A percentile compares a stretch with the other conserved stretches of the same genome.
phyloP scores from a whole-genome alignment of 1,140 invertebrate genomes.

The Oryzaephilus surinamensis region DNA sequence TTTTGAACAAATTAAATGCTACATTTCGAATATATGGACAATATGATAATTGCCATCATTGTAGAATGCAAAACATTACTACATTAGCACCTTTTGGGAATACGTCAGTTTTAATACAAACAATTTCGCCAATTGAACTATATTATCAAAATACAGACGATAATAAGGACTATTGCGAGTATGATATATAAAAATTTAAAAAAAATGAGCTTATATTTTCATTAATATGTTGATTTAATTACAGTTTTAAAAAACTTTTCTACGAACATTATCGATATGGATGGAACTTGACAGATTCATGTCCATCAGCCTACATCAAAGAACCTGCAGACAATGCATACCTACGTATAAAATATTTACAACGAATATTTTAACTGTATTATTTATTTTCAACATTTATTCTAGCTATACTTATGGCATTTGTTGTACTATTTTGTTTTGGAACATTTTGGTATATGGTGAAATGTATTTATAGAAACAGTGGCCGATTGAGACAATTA shows the following conservation, averaged over 20 bases:
- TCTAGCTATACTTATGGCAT: slow-evolving; percentile 40
- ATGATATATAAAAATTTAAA: slow-evolving; percentile 21
- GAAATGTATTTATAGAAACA: slow-evolving; percentile 34
- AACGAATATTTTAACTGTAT: slow-evolving; percentile 12
- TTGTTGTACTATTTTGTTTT: slow-evolving; percentile 36
- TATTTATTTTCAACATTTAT: no score
- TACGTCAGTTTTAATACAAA: slow-evolving; percentile 36
- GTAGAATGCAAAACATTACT: slow-evolving; percentile 32
- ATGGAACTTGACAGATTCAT: slow-evolving; percentile 41
- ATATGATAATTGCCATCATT: slow-evolving; percentile 38
- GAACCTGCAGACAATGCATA: slow-evolving; percentile 39
- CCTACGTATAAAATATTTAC: slow-evolving; percentile 33
- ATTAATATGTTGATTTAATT: slow-evolving; percentile 28
- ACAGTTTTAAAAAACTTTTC: slow-evolving; percentile 27
- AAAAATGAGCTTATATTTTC: slow-evolving; percentile 5
- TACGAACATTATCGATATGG: slow-evolving; percentile 43
- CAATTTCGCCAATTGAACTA: slow-evolving; percentile 39
- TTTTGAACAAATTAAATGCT: slow-evolving; percentile 33
- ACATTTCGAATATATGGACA: slow-evolving; percentile 32
- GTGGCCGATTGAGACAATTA: slow-evolving; percentile 25
- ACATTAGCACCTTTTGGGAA: slow-evolving; percentile 27
- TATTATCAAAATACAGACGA: no score
- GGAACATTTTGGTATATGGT: slow-evolving; percentile 34
- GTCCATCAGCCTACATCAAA: slow-evolving; percentile 36
- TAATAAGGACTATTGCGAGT: slow-evolving; percentile 32